These are phyloP conservation scores for Hyles lineata DNA, from an alignment of 2,888 invertebrate species.

Conservation along the genomic window DNA sequence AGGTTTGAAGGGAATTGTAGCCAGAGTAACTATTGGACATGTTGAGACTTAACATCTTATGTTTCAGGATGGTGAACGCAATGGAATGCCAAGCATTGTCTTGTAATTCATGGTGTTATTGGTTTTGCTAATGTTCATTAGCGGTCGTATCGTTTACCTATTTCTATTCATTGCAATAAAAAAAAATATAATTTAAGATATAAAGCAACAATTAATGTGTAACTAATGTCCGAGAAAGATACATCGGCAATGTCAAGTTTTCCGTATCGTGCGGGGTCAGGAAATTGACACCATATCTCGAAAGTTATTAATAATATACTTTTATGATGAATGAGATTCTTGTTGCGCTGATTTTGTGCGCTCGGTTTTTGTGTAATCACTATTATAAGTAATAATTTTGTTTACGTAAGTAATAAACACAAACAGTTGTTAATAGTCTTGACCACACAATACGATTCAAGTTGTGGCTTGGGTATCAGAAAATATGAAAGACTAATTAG, in stretches of 20 bases:
- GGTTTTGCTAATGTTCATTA: too few species aligned
- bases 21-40: too few species aligned
- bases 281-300: slow-evolving; percentile 25
- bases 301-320: slow-evolving; percentile 20
- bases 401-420: too few species aligned
- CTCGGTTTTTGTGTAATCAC: not conserved
- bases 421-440: too few species aligned
- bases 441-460: too few species aligned
- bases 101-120: too few species aligned
- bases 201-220: not conserved
- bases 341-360: not conserved
- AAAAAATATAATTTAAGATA: not conserved
- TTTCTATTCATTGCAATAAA: not conserved
- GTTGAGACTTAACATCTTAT: too few species aligned
- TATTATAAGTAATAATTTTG: not conserved
- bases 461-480: too few species aligned
- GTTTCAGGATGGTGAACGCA: too few species aligned
- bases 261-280: slow-evolving; percentile 28
- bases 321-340: slow-evolving; percentile 19
- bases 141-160: too few species aligned
- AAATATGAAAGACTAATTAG: not conserved
- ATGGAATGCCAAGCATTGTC: too few species aligned
- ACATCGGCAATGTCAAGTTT: slow-evolving; percentile 28
- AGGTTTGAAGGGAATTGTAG: too few species aligned
- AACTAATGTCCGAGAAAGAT: not conserved